Evolutionary conservation across 2,888 invertebrate genomes (phyloP).

Genomic region (Torymus texanus): DNA sequence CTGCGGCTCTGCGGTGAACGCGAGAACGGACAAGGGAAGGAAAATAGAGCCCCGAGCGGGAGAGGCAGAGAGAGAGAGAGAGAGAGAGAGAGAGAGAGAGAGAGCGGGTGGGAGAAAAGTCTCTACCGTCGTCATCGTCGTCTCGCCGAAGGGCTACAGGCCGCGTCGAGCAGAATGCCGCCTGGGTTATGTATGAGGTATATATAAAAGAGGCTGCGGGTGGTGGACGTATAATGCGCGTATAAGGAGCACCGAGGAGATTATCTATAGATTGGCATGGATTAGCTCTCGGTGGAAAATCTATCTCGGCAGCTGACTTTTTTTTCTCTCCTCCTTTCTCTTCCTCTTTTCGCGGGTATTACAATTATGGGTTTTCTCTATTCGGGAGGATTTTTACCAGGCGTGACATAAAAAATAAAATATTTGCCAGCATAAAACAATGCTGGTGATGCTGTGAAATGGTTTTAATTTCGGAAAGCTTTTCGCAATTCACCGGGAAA

Average conservation of each 20-base stretch:
- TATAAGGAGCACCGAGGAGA: constrained; percentile 24
- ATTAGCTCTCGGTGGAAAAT: constrained; percentile 33
- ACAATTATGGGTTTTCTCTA: no score
- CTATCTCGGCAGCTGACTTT: not conserved
- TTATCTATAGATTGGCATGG: constrained; percentile 38
- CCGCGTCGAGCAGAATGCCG: constrained; percentile 13
- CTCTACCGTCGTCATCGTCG: constrained; percentile 9
- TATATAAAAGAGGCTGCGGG: not conserved
- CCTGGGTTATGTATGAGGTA: not conserved
- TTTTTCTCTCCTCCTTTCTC: not conserved
- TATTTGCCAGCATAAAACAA: no score
- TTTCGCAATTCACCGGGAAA: not conserved
- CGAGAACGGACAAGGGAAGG: constrained; percentile 32
- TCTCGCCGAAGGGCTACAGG: constrained; percentile 16
- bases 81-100: not conserved
- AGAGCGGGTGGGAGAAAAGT: constrained; percentile 11
- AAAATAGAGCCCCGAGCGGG: constrained; percentile 31
- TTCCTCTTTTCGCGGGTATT: not conserved
- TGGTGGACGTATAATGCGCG: constrained; percentile 24
- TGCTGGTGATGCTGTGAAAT: no score
- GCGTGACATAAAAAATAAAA: no score
- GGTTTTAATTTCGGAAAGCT: not conserved
- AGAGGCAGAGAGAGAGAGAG: not conserved
- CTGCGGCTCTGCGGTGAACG: constrained; percentile 18
- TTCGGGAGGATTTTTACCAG: no score